Conservation (phyloP, 64 coral and sea anemone species). For the Hydrozoanthus tunicans region DNA sequence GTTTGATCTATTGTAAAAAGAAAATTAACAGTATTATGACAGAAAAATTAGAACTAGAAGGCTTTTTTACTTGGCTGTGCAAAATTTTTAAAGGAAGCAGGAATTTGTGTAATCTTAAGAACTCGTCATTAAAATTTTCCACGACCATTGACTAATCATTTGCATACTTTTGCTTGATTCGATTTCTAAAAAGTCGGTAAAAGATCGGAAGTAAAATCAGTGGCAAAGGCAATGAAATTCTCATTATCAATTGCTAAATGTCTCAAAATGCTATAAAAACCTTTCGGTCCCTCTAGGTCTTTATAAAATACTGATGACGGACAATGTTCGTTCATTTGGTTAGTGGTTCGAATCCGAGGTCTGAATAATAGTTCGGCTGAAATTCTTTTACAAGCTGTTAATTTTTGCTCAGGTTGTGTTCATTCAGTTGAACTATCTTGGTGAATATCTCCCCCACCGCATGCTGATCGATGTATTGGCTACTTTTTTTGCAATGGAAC, state of each 20-base stretch:
- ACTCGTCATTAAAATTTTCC: conserved; percentile 8
- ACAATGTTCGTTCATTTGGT: background rate
- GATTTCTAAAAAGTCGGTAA: background rate
- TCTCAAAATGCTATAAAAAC: background rate
- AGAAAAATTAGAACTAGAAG: background rate
- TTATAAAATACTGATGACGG: background rate
- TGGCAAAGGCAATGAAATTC: background rate
- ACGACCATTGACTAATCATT: background rate
- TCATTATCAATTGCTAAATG: background rate
- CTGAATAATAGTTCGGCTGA: no score
- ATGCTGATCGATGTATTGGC: background rate
- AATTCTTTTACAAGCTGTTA: background rate
- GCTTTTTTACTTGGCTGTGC: background rate
- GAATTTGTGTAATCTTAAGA: conserved; percentile 16
- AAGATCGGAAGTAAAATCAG: background rate
- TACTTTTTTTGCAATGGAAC: background rate
- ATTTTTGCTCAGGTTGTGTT: no score
- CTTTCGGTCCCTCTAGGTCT: background rate
- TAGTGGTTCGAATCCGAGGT: no score
- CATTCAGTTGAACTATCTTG: background rate
- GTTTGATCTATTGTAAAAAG: background rate
- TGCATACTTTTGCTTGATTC: conserved; percentile 17
- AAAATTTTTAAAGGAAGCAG: background rate
- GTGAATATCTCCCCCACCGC: background rate
- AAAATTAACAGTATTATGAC: background rate